Conservation (phyloP, 64 coral and sea anemone genomes). For the Montipora sp. region DNA sequence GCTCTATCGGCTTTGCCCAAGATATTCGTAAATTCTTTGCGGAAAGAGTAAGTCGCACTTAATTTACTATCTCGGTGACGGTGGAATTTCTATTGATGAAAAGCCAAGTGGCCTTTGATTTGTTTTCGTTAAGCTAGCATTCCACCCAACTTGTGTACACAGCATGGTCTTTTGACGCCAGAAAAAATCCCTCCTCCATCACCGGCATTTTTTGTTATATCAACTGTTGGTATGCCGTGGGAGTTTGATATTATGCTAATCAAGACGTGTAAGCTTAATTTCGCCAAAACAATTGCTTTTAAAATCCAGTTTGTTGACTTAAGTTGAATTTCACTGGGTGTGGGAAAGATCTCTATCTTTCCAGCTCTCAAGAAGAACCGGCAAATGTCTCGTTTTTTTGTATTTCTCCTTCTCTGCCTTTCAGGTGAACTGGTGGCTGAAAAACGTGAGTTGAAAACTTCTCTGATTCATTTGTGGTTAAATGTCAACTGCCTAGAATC, state of each 20-base stretch:
- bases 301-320: constrained; percentile 39
- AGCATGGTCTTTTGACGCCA: neutral
- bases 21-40: neutral
- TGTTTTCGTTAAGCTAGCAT: constrained; percentile 13
- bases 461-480: neutral
- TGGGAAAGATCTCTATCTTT: constrained; percentile 5
- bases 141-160: neutral
- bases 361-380: neutral
- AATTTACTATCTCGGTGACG: neutral
- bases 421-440: neutral
- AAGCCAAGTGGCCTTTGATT: neutral
- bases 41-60: neutral
- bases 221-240: neutral
- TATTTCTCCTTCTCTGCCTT: neutral
- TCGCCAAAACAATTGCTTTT: neutral
- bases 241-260: constrained; percentile 41
- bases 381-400: neutral
- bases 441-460: constrained; percentile 1
- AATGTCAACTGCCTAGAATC: neutral
- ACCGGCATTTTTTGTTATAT: neutral
- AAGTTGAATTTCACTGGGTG: constrained; percentile 29
- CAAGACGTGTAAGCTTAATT: neutral
- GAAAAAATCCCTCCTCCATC: neutral
- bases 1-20: neutral
- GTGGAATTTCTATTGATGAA: constrained; percentile 21